Evolutionary conservation across 2,113 vertebrate species (phyloP).

Genomic region (Geococcyx californianus): DNA sequence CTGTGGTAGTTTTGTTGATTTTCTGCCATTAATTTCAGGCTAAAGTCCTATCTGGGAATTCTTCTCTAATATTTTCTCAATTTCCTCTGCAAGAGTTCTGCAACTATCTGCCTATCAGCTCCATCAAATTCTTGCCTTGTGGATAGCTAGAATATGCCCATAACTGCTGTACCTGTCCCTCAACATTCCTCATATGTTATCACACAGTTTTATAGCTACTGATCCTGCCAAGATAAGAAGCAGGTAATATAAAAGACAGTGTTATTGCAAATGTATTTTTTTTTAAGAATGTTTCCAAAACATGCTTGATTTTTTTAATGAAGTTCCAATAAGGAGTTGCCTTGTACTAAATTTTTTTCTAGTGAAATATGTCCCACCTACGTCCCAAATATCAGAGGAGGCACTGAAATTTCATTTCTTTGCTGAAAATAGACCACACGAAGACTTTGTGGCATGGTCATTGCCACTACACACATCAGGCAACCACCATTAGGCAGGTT

Average conservation of each 20-base stretch:
- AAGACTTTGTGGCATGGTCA: background rate
- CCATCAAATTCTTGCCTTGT: background rate
- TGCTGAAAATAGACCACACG: background rate
- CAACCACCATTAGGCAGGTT: background rate
- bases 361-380: background rate
- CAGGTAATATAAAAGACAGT: background rate
- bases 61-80: background rate
- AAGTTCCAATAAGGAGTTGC: background rate
- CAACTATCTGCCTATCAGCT: background rate
- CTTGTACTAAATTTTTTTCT: background rate
- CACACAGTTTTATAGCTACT: background rate
- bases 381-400: background rate
- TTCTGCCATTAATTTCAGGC: background rate
- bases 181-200: constrained; percentile 3
- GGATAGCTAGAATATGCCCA: background rate
- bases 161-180: constrained; percentile 24
- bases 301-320: accelerated
- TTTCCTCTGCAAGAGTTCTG: background rate
- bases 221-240: background rate
- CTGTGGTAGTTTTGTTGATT: background rate
- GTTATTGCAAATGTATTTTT: background rate
- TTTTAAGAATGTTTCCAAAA: background rate
- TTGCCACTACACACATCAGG: background rate
- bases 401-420: background rate
- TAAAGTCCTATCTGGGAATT: background rate